Evolutionary conservation across 2,888 invertebrate genomes (phyloP).

Genomic region (Dendrolimus houi): DNA sequence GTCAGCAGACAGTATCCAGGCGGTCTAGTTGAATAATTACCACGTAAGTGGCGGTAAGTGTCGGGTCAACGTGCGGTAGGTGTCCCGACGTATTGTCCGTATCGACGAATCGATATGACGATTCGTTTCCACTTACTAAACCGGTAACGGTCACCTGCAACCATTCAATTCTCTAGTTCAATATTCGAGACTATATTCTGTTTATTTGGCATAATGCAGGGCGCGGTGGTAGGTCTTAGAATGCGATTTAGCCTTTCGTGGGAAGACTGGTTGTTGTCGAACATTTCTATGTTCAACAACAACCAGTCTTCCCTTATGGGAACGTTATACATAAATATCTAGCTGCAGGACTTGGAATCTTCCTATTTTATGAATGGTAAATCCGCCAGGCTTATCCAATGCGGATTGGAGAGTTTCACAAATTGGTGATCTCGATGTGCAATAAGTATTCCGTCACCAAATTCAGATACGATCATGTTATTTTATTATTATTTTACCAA

Average conservation of each 20-base stretch:
- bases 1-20: neutral
- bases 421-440: too few relatives aligned
- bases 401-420: too few relatives aligned
- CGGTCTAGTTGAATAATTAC: neutral
- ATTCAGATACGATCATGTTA: too few relatives aligned
- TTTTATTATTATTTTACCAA: too few relatives aligned
- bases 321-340: too few relatives aligned
- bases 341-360: too few relatives aligned
- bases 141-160: neutral
- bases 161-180: neutral
- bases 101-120: constrained; percentile 12
- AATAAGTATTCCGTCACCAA: too few relatives aligned
- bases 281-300: too few relatives aligned
- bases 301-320: too few relatives aligned
- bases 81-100: constrained; percentile 9
- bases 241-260: neutral
- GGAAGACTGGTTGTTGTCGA: too few relatives aligned
- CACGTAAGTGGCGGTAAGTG: neutral
- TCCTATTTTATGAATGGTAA: too few relatives aligned
- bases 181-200: neutral
- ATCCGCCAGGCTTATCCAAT: too few relatives aligned
- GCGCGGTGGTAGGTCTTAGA: neutral
- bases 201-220: neutral
- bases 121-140: neutral
- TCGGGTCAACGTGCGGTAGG: neutral